A percentile compares a stretch with the other conserved stretches of the same genome.
Conservation (phyloP, 1,140 invertebrate species). For the Callitettix versicolor region DNA sequence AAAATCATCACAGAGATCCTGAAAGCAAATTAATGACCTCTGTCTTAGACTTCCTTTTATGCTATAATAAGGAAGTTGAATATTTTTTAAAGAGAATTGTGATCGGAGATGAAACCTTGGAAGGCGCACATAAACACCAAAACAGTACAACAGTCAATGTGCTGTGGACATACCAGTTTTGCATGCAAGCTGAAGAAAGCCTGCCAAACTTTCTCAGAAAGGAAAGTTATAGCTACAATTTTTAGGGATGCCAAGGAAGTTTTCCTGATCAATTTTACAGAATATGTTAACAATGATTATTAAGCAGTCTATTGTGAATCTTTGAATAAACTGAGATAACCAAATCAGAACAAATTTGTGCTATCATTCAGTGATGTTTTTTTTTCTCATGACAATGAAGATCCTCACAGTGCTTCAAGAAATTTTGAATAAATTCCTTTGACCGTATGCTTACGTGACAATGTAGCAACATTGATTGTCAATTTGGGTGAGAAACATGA, state of each 20-base stretch:
- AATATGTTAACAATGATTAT: not conserved
- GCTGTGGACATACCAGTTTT: slow-evolving; percentile 25
- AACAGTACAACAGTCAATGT: not conserved
- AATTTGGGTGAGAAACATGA: slow-evolving; percentile 52
- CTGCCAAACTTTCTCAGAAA: slow-evolving; percentile 37
- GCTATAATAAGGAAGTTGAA: not conserved
- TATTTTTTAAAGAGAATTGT: slow-evolving; percentile 21
- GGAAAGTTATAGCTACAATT: not conserved
- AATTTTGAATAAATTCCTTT: slow-evolving; percentile 4
- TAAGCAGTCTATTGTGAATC: not conserved
- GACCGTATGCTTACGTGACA: too few relatives aligned
- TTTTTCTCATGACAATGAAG: not conserved
- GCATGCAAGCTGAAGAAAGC: slow-evolving; percentile 40
- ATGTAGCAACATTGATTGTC: slow-evolving; percentile 67
- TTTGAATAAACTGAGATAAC: not conserved
- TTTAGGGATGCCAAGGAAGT: not conserved
- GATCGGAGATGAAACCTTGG: not conserved
- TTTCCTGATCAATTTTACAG: not conserved
- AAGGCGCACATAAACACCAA: slow-evolving; percentile 16
- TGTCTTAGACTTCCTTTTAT: slow-evolving; percentile 1
- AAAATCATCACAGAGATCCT: not conserved
- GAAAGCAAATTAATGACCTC: not conserved
- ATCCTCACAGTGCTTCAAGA: not conserved
- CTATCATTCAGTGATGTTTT: not conserved
- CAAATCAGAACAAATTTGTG: not conserved